A percentile compares a stretch with the other conserved stretches of the same genome.
These are phyloP conservation scores for Cephalopterus ornatus DNA, from an alignment of 2,113 vertebrate species.

Conservation along the genomic window DNA sequence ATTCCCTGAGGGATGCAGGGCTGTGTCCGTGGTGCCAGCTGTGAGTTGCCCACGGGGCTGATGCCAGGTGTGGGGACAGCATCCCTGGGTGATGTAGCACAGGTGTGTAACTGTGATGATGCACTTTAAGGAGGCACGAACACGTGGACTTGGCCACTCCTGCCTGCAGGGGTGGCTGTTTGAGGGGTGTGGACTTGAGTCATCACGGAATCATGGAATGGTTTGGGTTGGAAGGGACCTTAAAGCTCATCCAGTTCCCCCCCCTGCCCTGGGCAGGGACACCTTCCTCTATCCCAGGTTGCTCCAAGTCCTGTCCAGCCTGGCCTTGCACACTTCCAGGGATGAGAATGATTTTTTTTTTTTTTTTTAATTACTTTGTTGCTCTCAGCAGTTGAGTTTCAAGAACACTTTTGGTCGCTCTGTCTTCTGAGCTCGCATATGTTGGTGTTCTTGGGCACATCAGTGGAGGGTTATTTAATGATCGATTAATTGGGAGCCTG, in stretches of 20 bases:
- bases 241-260: neutral
- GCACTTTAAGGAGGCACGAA: neutral
- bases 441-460: neutral
- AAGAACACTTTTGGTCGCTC: neutral
- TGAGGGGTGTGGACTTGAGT: neutral
- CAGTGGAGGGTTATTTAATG: neutral
- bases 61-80: neutral
- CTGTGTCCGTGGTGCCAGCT: neutral
- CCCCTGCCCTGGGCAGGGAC: neutral
- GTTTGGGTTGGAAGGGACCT: neutral
- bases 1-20: neutral
- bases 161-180: neutral
- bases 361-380: neutral
- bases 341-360: neutral
- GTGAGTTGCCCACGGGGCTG: neutral
- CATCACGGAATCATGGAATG: neutral
- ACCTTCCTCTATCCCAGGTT: neutral
- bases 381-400: neutral
- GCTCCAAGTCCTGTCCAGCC: neutral
- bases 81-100: neutral
- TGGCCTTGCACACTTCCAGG: neutral
- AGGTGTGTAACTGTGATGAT: neutral
- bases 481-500: constrained; percentile 31
- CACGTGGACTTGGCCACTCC: rapidly evolving
- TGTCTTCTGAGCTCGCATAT: neutral